These are phyloP conservation scores for Prochilodus magdalenae DNA, from an alignment of 2,113 vertebrate genomes.

Conservation along the genomic window DNA sequence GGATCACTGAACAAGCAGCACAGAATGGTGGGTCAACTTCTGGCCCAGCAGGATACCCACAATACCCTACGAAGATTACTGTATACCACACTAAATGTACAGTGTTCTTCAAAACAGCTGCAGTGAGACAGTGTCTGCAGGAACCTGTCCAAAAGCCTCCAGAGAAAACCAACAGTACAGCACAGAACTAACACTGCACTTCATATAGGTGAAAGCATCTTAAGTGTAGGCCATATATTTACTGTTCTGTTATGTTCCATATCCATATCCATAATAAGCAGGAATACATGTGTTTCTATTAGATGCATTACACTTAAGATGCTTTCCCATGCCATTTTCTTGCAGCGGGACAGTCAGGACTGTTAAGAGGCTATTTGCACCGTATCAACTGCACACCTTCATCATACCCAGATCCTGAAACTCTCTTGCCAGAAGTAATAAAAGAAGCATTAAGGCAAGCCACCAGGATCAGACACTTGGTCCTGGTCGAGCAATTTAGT, in stretches of 20 bases:
- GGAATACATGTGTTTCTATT: too few relatives aligned
- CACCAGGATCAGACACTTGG: too few relatives aligned
- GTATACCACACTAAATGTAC: background rate
- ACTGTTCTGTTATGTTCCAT: too few relatives aligned
- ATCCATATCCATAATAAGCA: too few relatives aligned
- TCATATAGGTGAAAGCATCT: background rate
- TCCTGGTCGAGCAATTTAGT: background rate
- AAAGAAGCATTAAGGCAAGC: background rate
- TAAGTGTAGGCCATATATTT: too few relatives aligned
- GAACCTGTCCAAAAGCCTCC: background rate
- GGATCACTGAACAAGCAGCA: slow-evolving; percentile 10
- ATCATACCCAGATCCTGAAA: too few relatives aligned
- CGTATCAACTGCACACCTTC: background rate
- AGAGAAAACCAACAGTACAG: too few relatives aligned
- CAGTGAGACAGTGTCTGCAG: background rate
- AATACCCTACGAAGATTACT: background rate
- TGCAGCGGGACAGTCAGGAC: background rate
- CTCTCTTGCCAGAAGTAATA: background rate
- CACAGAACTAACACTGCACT: background rate
- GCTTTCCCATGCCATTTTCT: too few relatives aligned
- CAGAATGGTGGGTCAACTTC: slow-evolving; percentile 15
- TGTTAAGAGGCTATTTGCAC: background rate
- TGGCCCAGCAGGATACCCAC: slow-evolving; percentile 13
- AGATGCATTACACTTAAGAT: too few relatives aligned
- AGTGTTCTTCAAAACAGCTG: too few relatives aligned